phyloP scores from a whole-genome alignment of 1,140 invertebrate genomes.

The Zophobas atratus region DNA sequence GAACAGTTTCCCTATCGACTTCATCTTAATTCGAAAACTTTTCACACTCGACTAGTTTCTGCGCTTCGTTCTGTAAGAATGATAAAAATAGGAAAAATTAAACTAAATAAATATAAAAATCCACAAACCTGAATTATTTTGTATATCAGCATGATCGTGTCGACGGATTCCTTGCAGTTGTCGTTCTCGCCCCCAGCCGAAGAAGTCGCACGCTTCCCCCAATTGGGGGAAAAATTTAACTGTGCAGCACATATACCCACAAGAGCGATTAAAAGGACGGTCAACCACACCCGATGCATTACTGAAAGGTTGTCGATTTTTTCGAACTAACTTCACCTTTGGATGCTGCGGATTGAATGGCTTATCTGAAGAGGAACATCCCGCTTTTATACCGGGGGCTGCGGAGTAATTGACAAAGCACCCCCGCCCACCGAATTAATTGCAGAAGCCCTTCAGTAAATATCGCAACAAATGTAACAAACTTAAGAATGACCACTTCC shows the following conservation, averaged over 20 bases:
- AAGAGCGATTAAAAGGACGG: conserved; percentile 44
- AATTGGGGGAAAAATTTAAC: conserved; percentile 63
- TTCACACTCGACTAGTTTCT: conserved; percentile 63
- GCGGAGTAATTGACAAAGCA: conserved; percentile 43
- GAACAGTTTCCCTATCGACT: neutral
- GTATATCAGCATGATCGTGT: conserved; percentile 63
- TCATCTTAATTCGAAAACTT: conserved; percentile 57
- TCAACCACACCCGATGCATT: conserved; percentile 49
- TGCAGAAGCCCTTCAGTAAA: conserved; percentile 54
- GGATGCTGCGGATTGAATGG: conserved; percentile 27
- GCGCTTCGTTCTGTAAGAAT: conserved; percentile 62
- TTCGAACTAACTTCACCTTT: conserved; percentile 36
- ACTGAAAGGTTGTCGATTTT: conserved; percentile 31
- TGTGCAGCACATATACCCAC: conserved; percentile 59
- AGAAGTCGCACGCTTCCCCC: conserved; percentile 60
- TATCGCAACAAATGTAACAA: conserved; percentile 48
- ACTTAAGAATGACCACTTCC: conserved; percentile 28
- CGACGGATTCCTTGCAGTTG: conserved; percentile 62
- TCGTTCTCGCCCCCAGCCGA: conserved; percentile 50
- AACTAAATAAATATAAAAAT: conserved; percentile 24
- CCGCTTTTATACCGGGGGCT: conserved; percentile 33
- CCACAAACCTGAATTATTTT: conserved; percentile 62
- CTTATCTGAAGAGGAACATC: conserved; percentile 27
- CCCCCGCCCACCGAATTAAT: conserved; percentile 53
- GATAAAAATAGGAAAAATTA: conserved; percentile 42